These are phyloP conservation scores for Ictidomys tridecemlineatus DNA, from an alignment of 2,113 vertebrate species.

Conservation along the genomic window DNA sequence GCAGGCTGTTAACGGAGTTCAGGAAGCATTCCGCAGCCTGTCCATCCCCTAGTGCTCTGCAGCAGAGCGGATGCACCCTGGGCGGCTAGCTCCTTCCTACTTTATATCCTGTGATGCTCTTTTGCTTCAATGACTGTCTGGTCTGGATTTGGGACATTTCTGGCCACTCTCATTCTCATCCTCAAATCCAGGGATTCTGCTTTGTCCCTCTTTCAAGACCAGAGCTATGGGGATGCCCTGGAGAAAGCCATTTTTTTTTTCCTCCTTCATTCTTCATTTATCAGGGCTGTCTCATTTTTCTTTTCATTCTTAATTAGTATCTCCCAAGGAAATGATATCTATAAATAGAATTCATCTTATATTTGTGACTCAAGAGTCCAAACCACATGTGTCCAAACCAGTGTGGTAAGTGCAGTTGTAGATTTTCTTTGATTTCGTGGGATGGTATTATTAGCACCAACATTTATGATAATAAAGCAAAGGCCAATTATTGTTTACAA, in stretches of 20 bases:
- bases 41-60: not conserved
- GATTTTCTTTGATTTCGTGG: slow-evolving; percentile 27
- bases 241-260: not conserved
- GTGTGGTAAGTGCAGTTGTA: not conserved
- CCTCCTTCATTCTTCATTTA: not conserved
- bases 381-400: not conserved
- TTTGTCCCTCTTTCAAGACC: not conserved
- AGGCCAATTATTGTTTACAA: not conserved
- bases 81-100: no score
- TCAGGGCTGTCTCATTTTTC: not conserved
- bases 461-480: slow-evolving; percentile 14
- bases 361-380: slow-evolving; percentile 6
- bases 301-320: not conserved
- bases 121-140: not conserved
- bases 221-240: not conserved
- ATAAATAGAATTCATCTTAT: not conserved
- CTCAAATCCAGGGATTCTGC: not conserved
- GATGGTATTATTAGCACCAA: not conserved
- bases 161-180: not conserved
- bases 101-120: no score
- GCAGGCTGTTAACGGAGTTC: not conserved
- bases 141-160: not conserved
- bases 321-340: slow-evolving; percentile 19
- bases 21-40: not conserved
- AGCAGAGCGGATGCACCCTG: not conserved